phyloP scores from a whole-genome alignment of 2,113 vertebrate species.

The Ammodytes marinus region DNA sequence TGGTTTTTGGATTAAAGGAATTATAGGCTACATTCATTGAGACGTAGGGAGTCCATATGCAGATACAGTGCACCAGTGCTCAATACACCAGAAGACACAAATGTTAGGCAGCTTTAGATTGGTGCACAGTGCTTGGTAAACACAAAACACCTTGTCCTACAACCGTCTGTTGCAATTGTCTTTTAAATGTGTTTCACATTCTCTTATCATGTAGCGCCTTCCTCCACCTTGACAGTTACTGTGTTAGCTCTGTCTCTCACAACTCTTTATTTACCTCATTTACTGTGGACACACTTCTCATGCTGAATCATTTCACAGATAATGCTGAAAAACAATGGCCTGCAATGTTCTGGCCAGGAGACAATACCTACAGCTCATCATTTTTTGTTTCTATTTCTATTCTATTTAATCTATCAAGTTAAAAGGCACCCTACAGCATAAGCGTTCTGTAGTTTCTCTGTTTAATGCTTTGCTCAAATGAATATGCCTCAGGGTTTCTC shows the following conservation, averaged over 20 bases:
- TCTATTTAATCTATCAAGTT: neutral
- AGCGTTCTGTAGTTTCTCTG: neutral
- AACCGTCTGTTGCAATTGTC: neutral
- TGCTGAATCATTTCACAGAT: neutral
- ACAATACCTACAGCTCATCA: neutral
- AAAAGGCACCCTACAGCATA: neutral
- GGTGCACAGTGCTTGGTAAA: neutral
- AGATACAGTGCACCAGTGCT: neutral
- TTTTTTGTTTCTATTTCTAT: neutral
- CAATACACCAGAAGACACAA: neutral
- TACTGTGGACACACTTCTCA: neutral
- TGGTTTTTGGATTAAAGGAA: neutral
- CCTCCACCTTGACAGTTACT: neutral
- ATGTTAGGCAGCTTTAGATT: neutral
- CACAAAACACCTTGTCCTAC: neutral
- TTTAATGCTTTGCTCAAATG: neutral
- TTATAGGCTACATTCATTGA: neutral
- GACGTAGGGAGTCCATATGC: neutral
- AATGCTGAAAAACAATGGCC: neutral
- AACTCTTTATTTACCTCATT: neutral
- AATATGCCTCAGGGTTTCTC: neutral
- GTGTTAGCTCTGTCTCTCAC: neutral
- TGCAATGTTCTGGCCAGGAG: neutral
- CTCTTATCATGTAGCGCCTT: neutral
- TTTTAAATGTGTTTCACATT: neutral